Conservation (phyloP, 2,113 vertebrate genomes). For the Oxyura jamaicensis region DNA sequence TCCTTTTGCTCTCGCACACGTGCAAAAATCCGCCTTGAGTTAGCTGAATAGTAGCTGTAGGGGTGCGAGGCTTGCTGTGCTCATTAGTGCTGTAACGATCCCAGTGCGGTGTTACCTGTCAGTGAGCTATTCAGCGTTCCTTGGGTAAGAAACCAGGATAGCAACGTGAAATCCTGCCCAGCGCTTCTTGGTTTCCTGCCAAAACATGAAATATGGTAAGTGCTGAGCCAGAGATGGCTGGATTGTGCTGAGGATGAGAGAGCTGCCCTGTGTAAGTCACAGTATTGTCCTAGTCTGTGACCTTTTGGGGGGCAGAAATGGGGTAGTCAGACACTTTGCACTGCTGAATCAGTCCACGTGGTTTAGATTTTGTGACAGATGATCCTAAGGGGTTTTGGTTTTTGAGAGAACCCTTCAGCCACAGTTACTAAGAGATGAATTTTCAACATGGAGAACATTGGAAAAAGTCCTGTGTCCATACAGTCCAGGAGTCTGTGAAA, state of each 20-base stretch:
- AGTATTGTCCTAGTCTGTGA: neutral
- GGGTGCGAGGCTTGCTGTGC: neutral
- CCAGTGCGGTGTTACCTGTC: neutral
- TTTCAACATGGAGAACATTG: neutral
- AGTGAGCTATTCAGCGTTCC: neutral
- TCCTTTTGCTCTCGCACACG: neutral
- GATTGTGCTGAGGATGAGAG: neutral
- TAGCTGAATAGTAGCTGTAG: neutral
- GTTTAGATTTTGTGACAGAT: neutral
- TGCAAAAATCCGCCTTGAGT: neutral
- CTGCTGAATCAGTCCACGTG: neutral
- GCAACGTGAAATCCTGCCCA: neutral
- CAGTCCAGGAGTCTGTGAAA: neutral
- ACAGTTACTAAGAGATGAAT: neutral
- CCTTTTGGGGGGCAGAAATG: neutral
- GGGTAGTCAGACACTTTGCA: neutral
- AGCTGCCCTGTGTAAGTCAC: neutral
- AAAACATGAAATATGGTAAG: rapidly evolving
- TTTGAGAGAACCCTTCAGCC: neutral
- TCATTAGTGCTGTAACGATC: neutral
- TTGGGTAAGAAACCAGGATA: neutral
- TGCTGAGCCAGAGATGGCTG: neutral
- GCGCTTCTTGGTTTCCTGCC: neutral
- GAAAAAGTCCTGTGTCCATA: neutral
- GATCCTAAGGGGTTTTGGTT: neutral